A percentile compares a stretch with the other conserved stretches of the same genome.
Evolutionary conservation across 1,140 invertebrate species (phyloP).

Genomic region (Drosophila parvula): DNA sequence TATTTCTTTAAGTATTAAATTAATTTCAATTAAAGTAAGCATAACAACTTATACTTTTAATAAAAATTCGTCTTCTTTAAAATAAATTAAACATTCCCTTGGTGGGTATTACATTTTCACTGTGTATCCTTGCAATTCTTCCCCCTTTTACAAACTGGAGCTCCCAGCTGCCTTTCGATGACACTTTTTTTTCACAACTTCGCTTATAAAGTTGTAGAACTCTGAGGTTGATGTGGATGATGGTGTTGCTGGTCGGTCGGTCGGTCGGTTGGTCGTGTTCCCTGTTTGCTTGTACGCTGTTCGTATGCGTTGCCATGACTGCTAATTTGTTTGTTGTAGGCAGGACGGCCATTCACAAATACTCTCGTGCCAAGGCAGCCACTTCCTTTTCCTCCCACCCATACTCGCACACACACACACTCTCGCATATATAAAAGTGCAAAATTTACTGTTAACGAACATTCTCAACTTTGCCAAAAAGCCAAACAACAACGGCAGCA

Average conservation of each 20-base stretch:
- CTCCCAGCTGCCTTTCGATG: conserved; percentile 42
- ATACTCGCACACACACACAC: conserved; percentile 5
- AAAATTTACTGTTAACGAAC: conserved; percentile 80
- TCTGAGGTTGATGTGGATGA: conserved; percentile 48
- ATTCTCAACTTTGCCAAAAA: conserved; percentile 82
- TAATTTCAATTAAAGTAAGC: background rate
- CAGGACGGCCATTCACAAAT: conserved; percentile 70
- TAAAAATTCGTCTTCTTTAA: background rate
- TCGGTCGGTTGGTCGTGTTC: conserved; percentile 43
- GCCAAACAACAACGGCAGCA: conserved; percentile 80
- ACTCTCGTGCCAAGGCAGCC: conserved; percentile 17
- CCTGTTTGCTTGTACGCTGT: conserved; percentile 63
- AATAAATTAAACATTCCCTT: background rate
- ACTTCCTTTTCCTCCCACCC: conserved; percentile 7
- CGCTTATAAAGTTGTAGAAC: conserved; percentile 74
- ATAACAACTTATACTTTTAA: background rate
- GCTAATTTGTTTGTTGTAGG: conserved; percentile 80
- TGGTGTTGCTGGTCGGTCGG: conserved; percentile 31
- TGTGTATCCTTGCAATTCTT: conserved; percentile 16
- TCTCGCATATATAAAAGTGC: conserved; percentile 51
- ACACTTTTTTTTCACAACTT: conserved; percentile 63
- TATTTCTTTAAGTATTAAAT: background rate
- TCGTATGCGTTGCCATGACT: conserved; percentile 71
- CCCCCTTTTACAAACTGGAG: conserved; percentile 27
- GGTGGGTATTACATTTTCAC: background rate